A percentile compares a stretch with the other conserved stretches of the same genome.
Conservation (phyloP, 1,140 invertebrate genomes). For the Chironomus striatipennis region DNA sequence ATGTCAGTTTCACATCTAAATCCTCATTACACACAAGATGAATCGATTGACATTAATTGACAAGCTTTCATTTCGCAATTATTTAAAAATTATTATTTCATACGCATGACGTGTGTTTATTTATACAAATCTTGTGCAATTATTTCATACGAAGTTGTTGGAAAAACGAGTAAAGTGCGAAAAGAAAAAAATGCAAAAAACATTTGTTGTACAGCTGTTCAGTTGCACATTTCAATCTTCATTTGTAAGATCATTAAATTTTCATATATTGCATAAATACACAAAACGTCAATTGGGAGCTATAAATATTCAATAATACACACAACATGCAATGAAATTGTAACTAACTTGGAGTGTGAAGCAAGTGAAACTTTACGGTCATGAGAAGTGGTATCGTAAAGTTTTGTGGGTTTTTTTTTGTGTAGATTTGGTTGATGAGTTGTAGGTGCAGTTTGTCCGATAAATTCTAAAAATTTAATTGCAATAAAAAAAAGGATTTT, state of each 20-base stretch:
- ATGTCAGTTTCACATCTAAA: no score
- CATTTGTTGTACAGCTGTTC: background rate
- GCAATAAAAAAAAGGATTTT: no score
- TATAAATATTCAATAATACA: conserved; percentile 15
- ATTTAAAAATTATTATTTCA: no score
- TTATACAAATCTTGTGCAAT: no score
- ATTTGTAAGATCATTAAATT: conserved; percentile 10
- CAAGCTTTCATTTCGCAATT: no score
- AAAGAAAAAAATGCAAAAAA: background rate
- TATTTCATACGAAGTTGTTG: no score
- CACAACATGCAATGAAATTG: background rate
- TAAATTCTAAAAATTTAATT: no score
- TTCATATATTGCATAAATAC: conserved; percentile 2
- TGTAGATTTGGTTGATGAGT: background rate
- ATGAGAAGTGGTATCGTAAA: background rate
- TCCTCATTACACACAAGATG: no score
- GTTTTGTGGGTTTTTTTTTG: no score
- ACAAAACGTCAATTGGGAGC: conserved; percentile 11
- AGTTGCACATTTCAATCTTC: conserved; percentile 8
- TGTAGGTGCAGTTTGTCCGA: background rate
- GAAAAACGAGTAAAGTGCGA: background rate
- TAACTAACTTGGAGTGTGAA: background rate
- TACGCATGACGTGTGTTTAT: no score
- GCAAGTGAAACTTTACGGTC: background rate
- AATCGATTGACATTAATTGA: no score